Evolutionary conservation across 2,797 vertebrate species (phyloP).

Genomic region (Coracias cyanogaster): DNA sequence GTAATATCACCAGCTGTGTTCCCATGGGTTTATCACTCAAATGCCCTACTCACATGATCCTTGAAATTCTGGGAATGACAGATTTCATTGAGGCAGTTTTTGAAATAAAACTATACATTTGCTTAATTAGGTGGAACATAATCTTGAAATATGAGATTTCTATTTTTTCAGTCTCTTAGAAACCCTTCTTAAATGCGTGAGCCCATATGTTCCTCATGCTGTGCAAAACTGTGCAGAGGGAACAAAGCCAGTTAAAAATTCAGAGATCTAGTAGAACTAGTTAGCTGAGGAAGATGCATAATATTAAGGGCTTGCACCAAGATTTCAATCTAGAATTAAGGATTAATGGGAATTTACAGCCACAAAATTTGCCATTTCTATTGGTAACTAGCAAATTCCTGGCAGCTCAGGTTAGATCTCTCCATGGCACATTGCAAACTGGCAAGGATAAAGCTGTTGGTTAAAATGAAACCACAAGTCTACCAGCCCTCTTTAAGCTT

Average conservation of each 20-base stretch:
- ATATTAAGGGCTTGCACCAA: neutral
- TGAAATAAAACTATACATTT: neutral
- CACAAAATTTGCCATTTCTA: neutral
- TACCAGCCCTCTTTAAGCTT: neutral
- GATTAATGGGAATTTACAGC: neutral
- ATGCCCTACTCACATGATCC: neutral
- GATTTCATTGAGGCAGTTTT: neutral
- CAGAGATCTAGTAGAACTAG: neutral
- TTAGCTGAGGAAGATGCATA: neutral
- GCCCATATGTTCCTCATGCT: slow-evolving; percentile 19
- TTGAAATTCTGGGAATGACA: neutral
- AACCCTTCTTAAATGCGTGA: neutral
- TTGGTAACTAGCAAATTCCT: neutral
- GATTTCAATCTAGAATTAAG: neutral
- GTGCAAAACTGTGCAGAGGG: neutral
- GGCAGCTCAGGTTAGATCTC: neutral
- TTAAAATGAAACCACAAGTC: neutral
- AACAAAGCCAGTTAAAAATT: slow-evolving; percentile 35
- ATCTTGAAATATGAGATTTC: slow-evolving; percentile 4
- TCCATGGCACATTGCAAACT: neutral
- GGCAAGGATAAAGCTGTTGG: neutral
- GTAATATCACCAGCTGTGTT: slow-evolving; percentile 44
- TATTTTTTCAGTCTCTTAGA: neutral
- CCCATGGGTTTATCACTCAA: neutral
- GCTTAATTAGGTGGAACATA: slow-evolving; percentile 36